Conservation (phyloP, 2,797 vertebrate species). For the Decapterus maruadsi region DNA sequence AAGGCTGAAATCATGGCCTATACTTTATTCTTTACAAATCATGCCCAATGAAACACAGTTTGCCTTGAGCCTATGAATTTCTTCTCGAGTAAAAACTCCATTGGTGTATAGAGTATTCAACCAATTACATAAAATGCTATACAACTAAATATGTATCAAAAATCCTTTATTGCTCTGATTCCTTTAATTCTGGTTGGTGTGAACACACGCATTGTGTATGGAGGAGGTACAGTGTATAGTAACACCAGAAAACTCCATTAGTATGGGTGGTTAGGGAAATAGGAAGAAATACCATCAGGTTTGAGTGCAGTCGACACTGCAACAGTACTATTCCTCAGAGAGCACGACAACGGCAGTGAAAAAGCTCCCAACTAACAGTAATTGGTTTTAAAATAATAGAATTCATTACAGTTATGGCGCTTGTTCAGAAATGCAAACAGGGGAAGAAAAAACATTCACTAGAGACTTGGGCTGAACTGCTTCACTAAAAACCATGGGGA, state of each 20-base stretch:
- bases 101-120: constrained; percentile 14
- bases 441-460: constrained; percentile 77
- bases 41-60: neutral
- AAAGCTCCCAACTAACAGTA: constrained; percentile 85
- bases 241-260: constrained; percentile 71
- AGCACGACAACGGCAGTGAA: constrained; percentile 72
- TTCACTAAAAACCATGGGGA: constrained; percentile 85
- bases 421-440: constrained; percentile 88
- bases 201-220: constrained; percentile 31
- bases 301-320: constrained; percentile 77
- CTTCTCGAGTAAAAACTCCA: constrained; percentile 3
- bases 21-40: constrained; percentile 1
- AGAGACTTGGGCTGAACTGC: constrained; percentile 83
- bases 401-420: constrained; percentile 87
- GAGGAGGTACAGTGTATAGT: constrained; percentile 49
- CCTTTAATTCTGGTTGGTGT: constrained; percentile 39
- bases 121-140: constrained; percentile 27
- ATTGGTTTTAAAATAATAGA: constrained; percentile 90
- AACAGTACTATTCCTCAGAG: constrained; percentile 81
- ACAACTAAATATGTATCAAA: constrained; percentile 25
- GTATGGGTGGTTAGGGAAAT: constrained; percentile 72
- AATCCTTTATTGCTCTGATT: constrained; percentile 33
- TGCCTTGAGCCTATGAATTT: neutral
- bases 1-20: neutral
- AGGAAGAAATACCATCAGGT: constrained; percentile 77